Conservation (phyloP, 2,797 vertebrate genomes). For the Hydrophis major region DNA sequence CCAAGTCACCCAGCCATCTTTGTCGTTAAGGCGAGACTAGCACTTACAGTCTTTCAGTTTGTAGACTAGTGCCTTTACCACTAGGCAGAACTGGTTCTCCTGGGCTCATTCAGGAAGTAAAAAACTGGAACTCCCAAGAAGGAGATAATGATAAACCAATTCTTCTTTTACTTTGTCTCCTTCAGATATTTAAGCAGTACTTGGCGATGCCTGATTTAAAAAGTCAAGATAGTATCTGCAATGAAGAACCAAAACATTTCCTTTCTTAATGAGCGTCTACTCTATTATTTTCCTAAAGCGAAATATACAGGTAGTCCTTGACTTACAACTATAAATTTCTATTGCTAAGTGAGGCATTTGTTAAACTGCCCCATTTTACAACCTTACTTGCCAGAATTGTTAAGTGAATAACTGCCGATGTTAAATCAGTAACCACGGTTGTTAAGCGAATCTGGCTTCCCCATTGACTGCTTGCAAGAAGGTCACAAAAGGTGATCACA, state of each 20-base stretch:
- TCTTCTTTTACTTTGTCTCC: not conserved
- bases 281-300: not conserved
- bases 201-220: not conserved
- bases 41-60: too few species aligned
- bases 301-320: not conserved
- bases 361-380: too few species aligned
- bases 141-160: not conserved
- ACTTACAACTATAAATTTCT: too few species aligned
- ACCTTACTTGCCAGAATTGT: not conserved
- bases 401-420: not conserved
- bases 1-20: too few species aligned
- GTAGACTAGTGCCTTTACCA: too few species aligned
- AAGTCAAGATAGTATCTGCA: not conserved
- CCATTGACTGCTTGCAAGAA: not conserved
- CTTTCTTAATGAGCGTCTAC: not conserved
- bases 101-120: not conserved
- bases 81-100: not conserved
- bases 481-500: not conserved
- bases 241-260: not conserved
- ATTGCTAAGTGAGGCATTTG: too few species aligned
- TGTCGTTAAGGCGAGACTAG: too few species aligned
- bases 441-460: not conserved
- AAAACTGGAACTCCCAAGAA: not conserved
- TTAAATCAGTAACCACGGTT: not conserved
- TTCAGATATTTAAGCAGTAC: not conserved